phyloP scores from a whole-genome alignment of 2,113 vertebrate genomes.

The Andinoacara biseriatus region DNA sequence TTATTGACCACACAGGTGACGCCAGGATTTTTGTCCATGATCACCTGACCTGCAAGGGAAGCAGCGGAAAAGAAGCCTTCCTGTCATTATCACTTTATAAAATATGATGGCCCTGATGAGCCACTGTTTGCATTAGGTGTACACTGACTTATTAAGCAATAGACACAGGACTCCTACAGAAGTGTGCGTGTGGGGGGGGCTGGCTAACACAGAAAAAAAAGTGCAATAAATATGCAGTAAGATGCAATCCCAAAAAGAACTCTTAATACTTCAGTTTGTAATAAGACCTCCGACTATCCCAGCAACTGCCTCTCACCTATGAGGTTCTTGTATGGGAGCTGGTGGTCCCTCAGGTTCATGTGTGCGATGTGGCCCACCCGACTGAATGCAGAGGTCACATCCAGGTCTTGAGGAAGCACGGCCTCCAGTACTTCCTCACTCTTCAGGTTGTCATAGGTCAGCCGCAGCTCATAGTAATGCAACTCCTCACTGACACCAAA shows the following conservation, averaged over 20 bases:
- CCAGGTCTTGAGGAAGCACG: constrained; percentile 91
- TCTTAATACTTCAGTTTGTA: background rate
- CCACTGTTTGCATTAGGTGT: background rate
- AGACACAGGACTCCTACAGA: background rate
- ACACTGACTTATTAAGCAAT: background rate
- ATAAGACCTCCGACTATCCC: background rate
- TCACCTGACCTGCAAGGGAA: constrained; percentile 87
- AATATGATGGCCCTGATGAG: background rate
- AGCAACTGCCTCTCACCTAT: constrained; percentile 85
- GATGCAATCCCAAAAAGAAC: no score
- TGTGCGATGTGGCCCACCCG: constrained; percentile 96
- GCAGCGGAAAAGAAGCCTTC: background rate
- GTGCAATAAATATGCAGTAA: background rate
- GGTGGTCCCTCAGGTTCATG: constrained; percentile 95
- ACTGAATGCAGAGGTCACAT: constrained; percentile 93
- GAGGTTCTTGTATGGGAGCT: constrained; percentile 89
- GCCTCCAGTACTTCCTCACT: constrained; percentile 91
- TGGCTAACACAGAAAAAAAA: background rate
- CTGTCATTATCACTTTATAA: background rate
- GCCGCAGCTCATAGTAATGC: constrained; percentile 78
- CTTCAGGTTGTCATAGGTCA: constrained; percentile 94
- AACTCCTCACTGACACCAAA: constrained; percentile 81
- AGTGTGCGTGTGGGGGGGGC: no score
- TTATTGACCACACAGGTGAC: constrained; percentile 95
- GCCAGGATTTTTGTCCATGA: constrained; percentile 97